Conservation (phyloP, 2,888 invertebrate species). For the Thymelicus lineola region DNA sequence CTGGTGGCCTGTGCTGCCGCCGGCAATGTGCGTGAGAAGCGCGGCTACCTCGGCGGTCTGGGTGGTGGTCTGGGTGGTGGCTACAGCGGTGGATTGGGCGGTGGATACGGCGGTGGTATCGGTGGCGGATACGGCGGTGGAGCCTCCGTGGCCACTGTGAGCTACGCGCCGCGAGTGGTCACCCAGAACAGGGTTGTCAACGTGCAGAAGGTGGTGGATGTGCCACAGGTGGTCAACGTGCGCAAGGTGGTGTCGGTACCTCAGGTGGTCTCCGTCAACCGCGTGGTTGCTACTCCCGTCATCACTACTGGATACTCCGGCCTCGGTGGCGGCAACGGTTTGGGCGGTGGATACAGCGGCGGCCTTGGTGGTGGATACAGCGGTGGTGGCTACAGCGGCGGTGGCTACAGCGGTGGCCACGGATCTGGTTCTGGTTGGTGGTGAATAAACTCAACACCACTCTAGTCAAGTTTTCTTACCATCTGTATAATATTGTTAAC, state of each 20-base stretch:
- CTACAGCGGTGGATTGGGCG: constrained; percentile 19
- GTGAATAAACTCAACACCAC: constrained; percentile 17
- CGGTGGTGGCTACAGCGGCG: constrained; percentile 18
- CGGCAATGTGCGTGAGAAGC: constrained; percentile 43
- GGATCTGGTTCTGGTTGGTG: constrained; percentile 43
- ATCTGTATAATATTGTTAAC: constrained; percentile 8
- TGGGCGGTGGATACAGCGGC: constrained; percentile 38
- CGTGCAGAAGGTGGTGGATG: constrained; percentile 53
- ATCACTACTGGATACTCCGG: constrained; percentile 41
- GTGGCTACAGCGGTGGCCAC: not conserved
- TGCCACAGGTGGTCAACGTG: constrained; percentile 57
- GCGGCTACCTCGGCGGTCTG: constrained; percentile 42
- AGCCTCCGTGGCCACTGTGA: constrained; percentile 40
- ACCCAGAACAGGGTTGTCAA: constrained; percentile 59
- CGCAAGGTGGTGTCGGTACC: constrained; percentile 62
- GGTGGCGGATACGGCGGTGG: constrained; percentile 18
- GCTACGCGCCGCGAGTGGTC: constrained; percentile 50
- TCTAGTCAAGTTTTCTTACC: constrained; percentile 12
- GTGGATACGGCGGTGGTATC: not conserved
- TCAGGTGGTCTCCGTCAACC: constrained; percentile 64
- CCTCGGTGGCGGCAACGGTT: too few species aligned
- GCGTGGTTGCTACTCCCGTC: constrained; percentile 57
- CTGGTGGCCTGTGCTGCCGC: constrained; percentile 40
- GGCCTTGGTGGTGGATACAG: constrained; percentile 26
- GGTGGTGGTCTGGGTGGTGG: constrained; percentile 35